Percentiles rank a stretch among this genome's conserved stretches.
phyloP scores from a whole-genome alignment of 2,113 vertebrate genomes.

The Campylomormyrus numenius region DNA sequence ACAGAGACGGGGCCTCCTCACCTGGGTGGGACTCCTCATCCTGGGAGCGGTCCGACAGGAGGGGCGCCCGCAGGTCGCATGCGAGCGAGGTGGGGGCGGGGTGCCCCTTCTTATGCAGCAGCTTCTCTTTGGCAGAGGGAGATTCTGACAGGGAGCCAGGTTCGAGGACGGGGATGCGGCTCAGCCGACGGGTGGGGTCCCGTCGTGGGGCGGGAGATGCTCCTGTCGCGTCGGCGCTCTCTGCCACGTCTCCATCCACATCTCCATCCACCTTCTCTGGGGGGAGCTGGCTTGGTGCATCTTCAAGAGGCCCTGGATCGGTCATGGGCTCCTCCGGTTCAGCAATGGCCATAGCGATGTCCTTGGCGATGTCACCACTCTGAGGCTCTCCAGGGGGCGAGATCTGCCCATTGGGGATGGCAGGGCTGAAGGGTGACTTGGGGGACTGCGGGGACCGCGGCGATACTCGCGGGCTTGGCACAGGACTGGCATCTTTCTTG shows the following conservation, averaged over 20 bases:
- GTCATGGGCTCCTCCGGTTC: conserved; percentile 59
- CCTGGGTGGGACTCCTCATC: conserved; percentile 63
- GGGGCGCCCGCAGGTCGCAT: conserved; percentile 82
- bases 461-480: conserved; percentile 57
- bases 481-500: conserved; percentile 47
- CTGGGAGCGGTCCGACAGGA: conserved; percentile 70
- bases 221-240: conserved; percentile 38
- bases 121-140: conserved; percentile 72
- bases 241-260: conserved; percentile 40
- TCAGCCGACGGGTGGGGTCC: conserved; percentile 69
- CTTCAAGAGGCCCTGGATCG: conserved; percentile 59
- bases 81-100: conserved; percentile 65
- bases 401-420: neutral
- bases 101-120: conserved; percentile 83
- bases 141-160: conserved; percentile 69
- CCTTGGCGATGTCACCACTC: neutral
- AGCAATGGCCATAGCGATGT: conserved; percentile 14
- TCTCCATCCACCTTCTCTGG: conserved; percentile 44
- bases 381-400: neutral
- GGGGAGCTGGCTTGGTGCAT: conserved; percentile 52
- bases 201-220: conserved; percentile 43
- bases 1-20: conserved; percentile 76
- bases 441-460: neutral
- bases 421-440: neutral
- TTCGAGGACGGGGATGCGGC: conserved; percentile 87